phyloP scores from a whole-genome alignment of 2,797 vertebrate genomes.

The Acrocephalus scirpaceus region DNA sequence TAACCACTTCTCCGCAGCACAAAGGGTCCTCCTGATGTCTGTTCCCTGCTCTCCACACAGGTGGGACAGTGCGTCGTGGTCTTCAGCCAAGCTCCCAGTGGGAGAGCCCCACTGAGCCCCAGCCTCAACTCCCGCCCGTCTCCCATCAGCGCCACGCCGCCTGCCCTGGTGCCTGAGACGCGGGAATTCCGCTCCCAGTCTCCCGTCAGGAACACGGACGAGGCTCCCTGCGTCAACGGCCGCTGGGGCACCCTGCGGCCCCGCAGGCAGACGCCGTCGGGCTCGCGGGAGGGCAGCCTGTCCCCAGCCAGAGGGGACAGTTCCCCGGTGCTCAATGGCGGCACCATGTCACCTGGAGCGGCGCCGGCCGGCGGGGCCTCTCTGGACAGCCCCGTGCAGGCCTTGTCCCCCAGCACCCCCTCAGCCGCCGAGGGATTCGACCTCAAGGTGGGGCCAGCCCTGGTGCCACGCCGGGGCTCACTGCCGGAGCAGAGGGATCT shows the following conservation, averaged over 20 bases:
- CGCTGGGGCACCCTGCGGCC: constrained; percentile 96
- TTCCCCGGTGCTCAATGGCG: constrained; percentile 88
- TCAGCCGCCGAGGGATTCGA: constrained; percentile 74
- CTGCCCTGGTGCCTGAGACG: constrained; percentile 86
- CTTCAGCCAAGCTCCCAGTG: constrained; percentile 96
- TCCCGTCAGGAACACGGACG: constrained; percentile 88
- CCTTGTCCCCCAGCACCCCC: constrained; percentile 80
- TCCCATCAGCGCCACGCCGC: constrained; percentile 95
- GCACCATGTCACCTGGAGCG: constrained; percentile 84
- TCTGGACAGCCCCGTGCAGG: constrained; percentile 88
- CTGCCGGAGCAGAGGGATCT: constrained; percentile 80
- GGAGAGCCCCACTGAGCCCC: constrained; percentile 94
- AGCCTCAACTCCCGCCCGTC: constrained; percentile 97
- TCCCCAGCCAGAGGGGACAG: constrained; percentile 89
- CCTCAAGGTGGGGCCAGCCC: constrained; percentile 64
- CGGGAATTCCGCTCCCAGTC: constrained; percentile 93
- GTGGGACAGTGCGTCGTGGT: constrained; percentile 98
- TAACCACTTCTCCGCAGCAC: accelerated
- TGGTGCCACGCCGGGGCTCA: constrained; percentile 67
- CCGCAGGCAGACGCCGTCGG: constrained; percentile 80
- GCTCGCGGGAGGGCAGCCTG: constrained; percentile 89
- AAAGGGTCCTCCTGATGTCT: accelerated
- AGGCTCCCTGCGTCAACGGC: constrained; percentile 95
- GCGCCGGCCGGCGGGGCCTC: constrained; percentile 33
- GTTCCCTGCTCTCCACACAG: constrained; percentile 71